phyloP scores from a whole-genome alignment of 2,797 vertebrate species.

The Rhinichthys osculus region DNA sequence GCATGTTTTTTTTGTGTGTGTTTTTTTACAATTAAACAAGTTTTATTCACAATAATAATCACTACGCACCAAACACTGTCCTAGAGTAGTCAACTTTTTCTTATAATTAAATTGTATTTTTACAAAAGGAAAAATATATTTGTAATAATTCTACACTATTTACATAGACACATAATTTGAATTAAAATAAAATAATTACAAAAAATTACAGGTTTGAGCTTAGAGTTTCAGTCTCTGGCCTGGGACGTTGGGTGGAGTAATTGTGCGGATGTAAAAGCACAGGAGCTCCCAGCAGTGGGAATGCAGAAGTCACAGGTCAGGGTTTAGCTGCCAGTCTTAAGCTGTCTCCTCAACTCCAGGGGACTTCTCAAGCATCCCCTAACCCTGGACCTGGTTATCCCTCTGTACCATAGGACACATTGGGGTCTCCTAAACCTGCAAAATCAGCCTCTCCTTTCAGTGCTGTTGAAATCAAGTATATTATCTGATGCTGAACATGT shows the following conservation, averaged over 20 bases:
- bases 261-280: slow-evolving; percentile 20
- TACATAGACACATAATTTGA: slow-evolving; percentile 69
- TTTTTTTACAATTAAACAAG: slow-evolving; percentile 61
- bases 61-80: slow-evolving; percentile 63
- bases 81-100: slow-evolving; percentile 63
- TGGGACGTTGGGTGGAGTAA: slow-evolving; percentile 34
- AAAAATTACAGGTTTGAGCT: slow-evolving; percentile 66
- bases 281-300: slow-evolving; percentile 38
- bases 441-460: slow-evolving; percentile 8
- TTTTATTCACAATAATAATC: slow-evolving; percentile 73
- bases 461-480: not conserved
- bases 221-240: slow-evolving; percentile 44
- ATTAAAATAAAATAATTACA: slow-evolving; percentile 57
- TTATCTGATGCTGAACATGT: slow-evolving; percentile 10
- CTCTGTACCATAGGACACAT: slow-evolving; percentile 46
- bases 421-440: slow-evolving; percentile 43
- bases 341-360: slow-evolving; percentile 65
- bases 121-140: slow-evolving; percentile 63
- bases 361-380: slow-evolving; percentile 49
- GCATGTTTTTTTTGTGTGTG: not conserved
- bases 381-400: slow-evolving; percentile 53
- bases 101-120: slow-evolving; percentile 66
- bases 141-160: slow-evolving; percentile 77
- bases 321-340: slow-evolving; percentile 79
- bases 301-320: slow-evolving; percentile 66